Percentiles rank a stretch among this genome's conserved stretches.
Evolutionary conservation across 1,140 invertebrate species (phyloP).

Genomic region (Dendroctonus valens): DNA sequence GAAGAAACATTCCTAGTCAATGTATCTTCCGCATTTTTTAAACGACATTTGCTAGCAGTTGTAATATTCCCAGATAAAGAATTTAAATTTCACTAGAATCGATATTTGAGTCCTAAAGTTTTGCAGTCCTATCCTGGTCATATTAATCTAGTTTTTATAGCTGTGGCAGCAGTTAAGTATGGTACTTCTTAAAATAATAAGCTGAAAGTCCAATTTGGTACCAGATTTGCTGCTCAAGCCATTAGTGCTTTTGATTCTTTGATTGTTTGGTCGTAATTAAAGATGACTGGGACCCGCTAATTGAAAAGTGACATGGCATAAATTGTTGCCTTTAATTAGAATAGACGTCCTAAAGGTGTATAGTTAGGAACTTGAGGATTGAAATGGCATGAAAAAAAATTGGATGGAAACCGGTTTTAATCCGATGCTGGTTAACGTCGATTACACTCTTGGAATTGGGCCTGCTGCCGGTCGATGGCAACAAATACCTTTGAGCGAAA

Average conservation of each 20-base stretch:
- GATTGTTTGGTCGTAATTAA: constrained; percentile 23
- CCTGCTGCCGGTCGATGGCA: no score
- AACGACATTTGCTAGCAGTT: neutral
- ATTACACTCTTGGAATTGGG: no score
- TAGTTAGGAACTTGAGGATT: no score
- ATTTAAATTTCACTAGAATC: no score
- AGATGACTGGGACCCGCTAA: constrained; percentile 16
- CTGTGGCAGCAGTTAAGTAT: neutral
- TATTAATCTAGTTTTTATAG: constrained; percentile 22
- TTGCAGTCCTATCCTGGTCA: constrained; percentile 5
- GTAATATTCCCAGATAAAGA: no score
- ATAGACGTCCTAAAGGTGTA: neutral
- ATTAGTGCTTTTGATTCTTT: constrained; percentile 23
- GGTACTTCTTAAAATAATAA: constrained; percentile 28
- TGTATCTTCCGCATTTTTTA: no score
- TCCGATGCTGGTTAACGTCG: no score
- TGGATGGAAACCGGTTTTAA: no score
- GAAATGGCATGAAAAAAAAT: no score
- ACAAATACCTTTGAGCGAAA: no score
- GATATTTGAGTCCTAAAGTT: neutral
- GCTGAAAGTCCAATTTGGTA: constrained; percentile 11
- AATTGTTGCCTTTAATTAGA: constrained; percentile 4
- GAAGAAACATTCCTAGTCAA: no score
- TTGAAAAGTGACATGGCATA: constrained; percentile 25
- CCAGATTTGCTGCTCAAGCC: constrained; percentile 13